Evolutionary conservation across 2,797 vertebrate genomes (phyloP), one percentile per base, ranked within the genome.

Genomic region (Microctenopoma steveboyesi): DNA sequence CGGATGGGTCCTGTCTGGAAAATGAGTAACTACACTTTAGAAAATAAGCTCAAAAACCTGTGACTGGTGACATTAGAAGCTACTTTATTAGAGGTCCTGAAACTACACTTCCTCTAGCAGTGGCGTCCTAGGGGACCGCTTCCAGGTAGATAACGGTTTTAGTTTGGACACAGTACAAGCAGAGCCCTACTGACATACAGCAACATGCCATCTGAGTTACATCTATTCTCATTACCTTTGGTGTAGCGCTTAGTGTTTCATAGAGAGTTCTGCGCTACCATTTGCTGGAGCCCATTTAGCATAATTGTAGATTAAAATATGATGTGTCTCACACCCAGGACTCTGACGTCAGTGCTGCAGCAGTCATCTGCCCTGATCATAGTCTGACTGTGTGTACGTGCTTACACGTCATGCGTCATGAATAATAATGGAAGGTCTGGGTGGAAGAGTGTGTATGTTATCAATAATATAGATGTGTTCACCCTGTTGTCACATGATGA

Each of bases 401-500:
- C 54, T n/a, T 57, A 39, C 16, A 45, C 37, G 18, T 5, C 18
- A 56, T 33, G 11, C 12, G 16, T 28, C 8, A 72, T 35, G 40
- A 81, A 86, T 81, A 75, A 76, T 70, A 22, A 68, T 52, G 70
- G 0, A 69, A 65, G 46, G 51, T 28, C 8, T 22, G 7, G 30
- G 50, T 40, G 25, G 5, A 47, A 53, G 57, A 14, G 33, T 42
- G 27, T 33, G 16, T 46, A 50, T 68, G 67, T 66, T 47, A 72
- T 35, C 40, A 81, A 86, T 81, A 77, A 76, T 70, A 68, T 52
- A 71, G 0, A 69, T 51, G 51, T 48, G 54, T 69, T 66, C 75
- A 62, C 59, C 49, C 66, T 50, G 60, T 13, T 30, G 71, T 62
- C 42, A 64, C 39, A 28, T 14, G 51, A 64, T 85, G 30, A 78